Evolutionary conservation across 2,888 invertebrate genomes (phyloP).

Genomic region (Beris chalybata): DNA sequence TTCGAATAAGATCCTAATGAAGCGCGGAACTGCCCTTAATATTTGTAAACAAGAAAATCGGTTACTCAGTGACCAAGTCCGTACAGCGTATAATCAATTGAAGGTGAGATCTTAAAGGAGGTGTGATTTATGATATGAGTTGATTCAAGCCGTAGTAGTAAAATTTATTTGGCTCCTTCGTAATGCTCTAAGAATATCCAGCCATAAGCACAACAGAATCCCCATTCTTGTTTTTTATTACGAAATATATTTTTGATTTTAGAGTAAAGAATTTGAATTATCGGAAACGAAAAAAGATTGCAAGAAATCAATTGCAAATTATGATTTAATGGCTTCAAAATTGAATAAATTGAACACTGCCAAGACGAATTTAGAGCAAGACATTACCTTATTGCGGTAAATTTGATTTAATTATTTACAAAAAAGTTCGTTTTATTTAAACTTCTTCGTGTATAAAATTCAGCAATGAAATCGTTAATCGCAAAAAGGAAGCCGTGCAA

Average conservation of each 20-base stretch:
- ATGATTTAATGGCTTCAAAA: constrained; percentile 42
- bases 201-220: too few species aligned
- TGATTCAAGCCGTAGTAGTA: too few species aligned
- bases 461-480: constrained; percentile 47
- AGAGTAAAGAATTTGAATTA: constrained; percentile 45
- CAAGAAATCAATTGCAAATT: constrained; percentile 47
- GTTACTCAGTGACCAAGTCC: constrained; percentile 15
- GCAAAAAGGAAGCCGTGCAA: constrained; percentile 47
- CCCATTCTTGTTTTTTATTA: neutral
- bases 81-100: neutral
- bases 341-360: neutral
- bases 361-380: neutral
- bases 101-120: neutral
- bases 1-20: constrained; percentile 9
- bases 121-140: too few species aligned
- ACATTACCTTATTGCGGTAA: constrained; percentile 12
- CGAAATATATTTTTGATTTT: neutral
- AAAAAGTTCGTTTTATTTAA: neutral
- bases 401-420: neutral
- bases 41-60: constrained; percentile 5
- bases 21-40: constrained; percentile 11
- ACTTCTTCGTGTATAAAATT: neutral
- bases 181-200: too few species aligned
- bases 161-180: too few species aligned
- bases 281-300: constrained; percentile 44